Base-by-base conservation (phyloP, 2,797 vertebrate species). In the Erpetoichthys calabaricus region DNA sequence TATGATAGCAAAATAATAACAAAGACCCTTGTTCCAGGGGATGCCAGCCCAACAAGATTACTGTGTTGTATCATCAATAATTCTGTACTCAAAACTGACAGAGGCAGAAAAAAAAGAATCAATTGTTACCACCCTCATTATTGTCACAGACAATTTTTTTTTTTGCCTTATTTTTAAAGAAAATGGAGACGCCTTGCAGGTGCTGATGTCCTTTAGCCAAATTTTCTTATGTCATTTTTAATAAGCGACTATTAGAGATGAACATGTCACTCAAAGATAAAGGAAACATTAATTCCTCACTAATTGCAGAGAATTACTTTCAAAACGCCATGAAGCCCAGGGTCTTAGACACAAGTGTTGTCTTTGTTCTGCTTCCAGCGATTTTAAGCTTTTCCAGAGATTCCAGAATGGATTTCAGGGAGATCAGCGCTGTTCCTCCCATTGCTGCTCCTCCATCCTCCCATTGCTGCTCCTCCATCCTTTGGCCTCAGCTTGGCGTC, bases 1-100 rank as follows among this genome's bases (percentile, higher is more conserved):
- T 79, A 72, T 74, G 78, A 86, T 83, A 83, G 78, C 75, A 73
- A 75, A 80, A 86, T 84, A 83, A 83, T 77, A 80, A 81, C 76
- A 77, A 81, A 81, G 80, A 80, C 74, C 81, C 78, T 70, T 75
- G 73, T 79, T 80, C 76, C 70, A 77, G 75, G 84, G 80, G 81
- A 84, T 73, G 69, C 71, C 74, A 77, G 75, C 72, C 78, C 74
- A 84, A 80, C 82, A 75, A 79, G 79, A 86, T 85, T 83, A 84
- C 75, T 76, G 72, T 81, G 78, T 73, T 68, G 66, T 68, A 80
- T 79, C 77, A 73, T 86, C 85, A 86, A 83, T 77, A 83, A 79
- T 84, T 71, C 76, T 80, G 71, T 73, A 69, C 78, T 83, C 82
- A 80, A 70, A 65, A 60, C 74, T 82, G 79, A 84, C 77, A 82